Percentiles rank a stretch among this genome's conserved stretches.
Evolutionary conservation across 1,140 invertebrate species (phyloP).

Genomic region (Centruroides vittatus): DNA sequence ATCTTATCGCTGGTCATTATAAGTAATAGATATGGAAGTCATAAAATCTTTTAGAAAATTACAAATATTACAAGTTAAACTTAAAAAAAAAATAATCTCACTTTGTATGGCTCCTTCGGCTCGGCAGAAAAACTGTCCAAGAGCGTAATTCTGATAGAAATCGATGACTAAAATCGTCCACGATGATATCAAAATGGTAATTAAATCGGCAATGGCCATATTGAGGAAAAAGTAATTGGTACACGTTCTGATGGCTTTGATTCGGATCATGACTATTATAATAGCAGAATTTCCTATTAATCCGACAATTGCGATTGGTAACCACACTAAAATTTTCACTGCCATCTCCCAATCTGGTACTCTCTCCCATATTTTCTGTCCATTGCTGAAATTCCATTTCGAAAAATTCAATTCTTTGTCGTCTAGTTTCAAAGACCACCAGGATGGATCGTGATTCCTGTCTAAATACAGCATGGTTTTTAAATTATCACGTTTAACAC

Average conservation of each 20-base stretch:
- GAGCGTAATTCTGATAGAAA: constrained; percentile 56
- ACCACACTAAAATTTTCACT: constrained; percentile 41
- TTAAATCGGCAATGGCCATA: constrained; percentile 57
- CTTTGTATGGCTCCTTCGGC: constrained; percentile 52
- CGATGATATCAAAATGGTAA: constrained; percentile 55
- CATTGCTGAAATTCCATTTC: constrained; percentile 28
- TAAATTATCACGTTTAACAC: no score
- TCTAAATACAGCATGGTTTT: no score
- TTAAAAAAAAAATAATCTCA: constrained; percentile 23
- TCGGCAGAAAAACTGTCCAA: constrained; percentile 49
- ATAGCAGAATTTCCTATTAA: constrained; percentile 55
- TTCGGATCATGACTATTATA: constrained; percentile 47
- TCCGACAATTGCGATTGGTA: constrained; percentile 47
- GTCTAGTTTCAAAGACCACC: no score
- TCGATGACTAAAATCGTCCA: constrained; percentile 51
- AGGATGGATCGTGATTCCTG: no score
- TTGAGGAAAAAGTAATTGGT: constrained; percentile 66
- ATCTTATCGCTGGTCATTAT: no score
- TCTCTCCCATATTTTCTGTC: constrained; percentile 43
- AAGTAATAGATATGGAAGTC: no score
- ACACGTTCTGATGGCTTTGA: constrained; percentile 50
- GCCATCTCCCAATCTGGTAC: constrained; percentile 41
- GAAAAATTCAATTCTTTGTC: constrained; percentile 8
- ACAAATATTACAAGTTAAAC: no score
- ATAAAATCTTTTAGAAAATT: no score